Evolutionary conservation across 2,113 vertebrate genomes (phyloP), one percentile per base, ranked within the genome.

Genomic region (Neopipo cinnamomea): DNA sequence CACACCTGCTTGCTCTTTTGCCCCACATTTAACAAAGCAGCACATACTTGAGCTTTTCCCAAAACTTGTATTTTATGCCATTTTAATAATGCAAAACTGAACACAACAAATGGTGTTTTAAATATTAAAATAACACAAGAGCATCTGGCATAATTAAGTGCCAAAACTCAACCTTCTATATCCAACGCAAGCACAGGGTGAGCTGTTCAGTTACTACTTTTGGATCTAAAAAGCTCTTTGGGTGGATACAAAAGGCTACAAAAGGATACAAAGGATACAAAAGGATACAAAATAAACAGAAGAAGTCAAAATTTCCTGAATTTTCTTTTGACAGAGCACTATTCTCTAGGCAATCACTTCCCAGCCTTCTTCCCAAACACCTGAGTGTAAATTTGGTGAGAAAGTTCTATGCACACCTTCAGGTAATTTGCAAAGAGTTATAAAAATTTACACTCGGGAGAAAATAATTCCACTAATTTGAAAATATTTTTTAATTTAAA

Each of bases 61-160:
- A 84, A 75, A 17, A 70, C 14, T 82, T 13, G 3, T 23, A 47
- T 67, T 94, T 65, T 24, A 55, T 49, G 42, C 13, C 13, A 50
- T 37, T 77, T 89, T 42, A 87, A 87, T 63, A 95, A 91, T 46
- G 30, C n/a, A 72, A 75, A 87, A 81, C 19, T 49, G 23, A 96
- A 72, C 41, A 86, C 21, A 63, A 47, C 52, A 92, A 95, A 95
- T 20, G 71, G 41, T 0, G 0, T 24, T 84, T 81, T 50, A 82
- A 94, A 78, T 61, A 92, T 49, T 82, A 72, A 84, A 93, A 58
- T 27, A 91, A 88, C 18, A 66, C 24, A 68, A 56, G 39, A 82
- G 21, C 41, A 91, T 23, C 66, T 73, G 76, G 59, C 50, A 75
- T 30, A 87, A 89, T 67, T 49, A 74, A 73, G 80, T 33, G 41